Percentiles rank a stretch among this genome's conserved stretches.
Evolutionary conservation across 2,888 invertebrate species (phyloP).

Genomic region (Drosophila ustulata): DNA sequence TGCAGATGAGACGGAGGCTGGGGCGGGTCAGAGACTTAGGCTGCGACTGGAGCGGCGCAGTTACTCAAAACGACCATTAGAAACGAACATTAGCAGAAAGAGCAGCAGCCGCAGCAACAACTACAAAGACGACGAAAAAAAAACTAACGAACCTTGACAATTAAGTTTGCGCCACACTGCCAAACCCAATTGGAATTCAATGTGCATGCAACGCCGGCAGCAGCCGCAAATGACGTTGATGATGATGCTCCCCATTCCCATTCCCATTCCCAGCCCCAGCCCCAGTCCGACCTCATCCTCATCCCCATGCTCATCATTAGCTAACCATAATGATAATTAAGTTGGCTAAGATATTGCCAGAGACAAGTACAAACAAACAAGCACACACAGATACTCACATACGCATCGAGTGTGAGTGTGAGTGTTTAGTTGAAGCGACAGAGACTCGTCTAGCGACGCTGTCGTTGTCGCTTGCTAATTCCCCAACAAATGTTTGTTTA

Average conservation of each 20-base stretch:
- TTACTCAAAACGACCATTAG: constrained; percentile 78
- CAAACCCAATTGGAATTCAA: constrained; percentile 79
- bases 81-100: constrained; percentile 73
- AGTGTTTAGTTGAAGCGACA: constrained; percentile 20
- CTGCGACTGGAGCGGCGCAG: constrained; percentile 48
- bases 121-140: constrained; percentile 47
- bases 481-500: constrained; percentile 73
- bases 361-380: constrained; percentile 20
- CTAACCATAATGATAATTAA: constrained; percentile 59
- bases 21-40: constrained; percentile 10
- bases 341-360: constrained; percentile 59
- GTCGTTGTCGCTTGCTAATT: constrained; percentile 67
- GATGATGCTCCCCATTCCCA: constrained; percentile 61
- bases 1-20: constrained; percentile 22
- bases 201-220: constrained; percentile 70
- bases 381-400: constrained; percentile 6
- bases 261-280: constrained; percentile 2
- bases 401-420: constrained; percentile 12
- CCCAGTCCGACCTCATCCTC: not conserved
- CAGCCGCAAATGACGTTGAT: constrained; percentile 70
- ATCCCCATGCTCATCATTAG: constrained; percentile 51
- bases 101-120: constrained; percentile 22
- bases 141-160: constrained; percentile 79
- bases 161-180: constrained; percentile 78
- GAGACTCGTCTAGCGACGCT: constrained; percentile 45